Percentiles rank a stretch among this genome's conserved stretches.
Evolutionary conservation across 2,797 vertebrate genomes (phyloP).

Genomic region (Lepilemur septentrionalis): DNA sequence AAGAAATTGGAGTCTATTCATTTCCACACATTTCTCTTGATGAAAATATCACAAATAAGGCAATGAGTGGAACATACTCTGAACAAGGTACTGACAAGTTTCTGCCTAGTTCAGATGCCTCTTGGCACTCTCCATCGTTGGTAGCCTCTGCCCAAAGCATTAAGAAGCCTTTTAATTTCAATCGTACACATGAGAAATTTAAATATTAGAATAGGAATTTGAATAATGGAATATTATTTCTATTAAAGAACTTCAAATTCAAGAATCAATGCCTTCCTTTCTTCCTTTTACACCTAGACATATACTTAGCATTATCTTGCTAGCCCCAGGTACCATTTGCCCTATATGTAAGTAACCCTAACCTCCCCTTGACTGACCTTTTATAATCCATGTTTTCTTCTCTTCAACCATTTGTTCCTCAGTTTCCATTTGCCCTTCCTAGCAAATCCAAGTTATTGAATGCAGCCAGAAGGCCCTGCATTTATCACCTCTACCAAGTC

Average conservation of each 20-base stretch:
- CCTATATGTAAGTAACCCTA: not conserved
- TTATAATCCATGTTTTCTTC: slow-evolving; percentile 23
- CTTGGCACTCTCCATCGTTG: not conserved
- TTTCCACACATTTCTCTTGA: not conserved
- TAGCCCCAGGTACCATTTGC: not conserved
- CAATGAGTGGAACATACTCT: not conserved
- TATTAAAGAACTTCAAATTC: not conserved
- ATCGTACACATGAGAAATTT: not conserved
- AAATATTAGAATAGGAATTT: not conserved
- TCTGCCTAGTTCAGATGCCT: not conserved
- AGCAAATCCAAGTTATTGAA: slow-evolving; percentile 44
- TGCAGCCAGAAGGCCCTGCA: not conserved
- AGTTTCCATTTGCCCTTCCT: not conserved
- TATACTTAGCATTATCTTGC: not conserved
- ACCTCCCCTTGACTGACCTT: not conserved
- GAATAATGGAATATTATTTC: not conserved
- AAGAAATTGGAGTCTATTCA: not conserved
- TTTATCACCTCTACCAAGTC: slow-evolving; percentile 3
- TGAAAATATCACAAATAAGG: not conserved
- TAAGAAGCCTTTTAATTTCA: not conserved
- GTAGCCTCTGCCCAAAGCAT: not conserved
- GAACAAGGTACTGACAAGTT: not conserved
- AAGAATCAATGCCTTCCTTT: not conserved
- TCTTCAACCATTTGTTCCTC: not conserved
- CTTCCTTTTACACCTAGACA: not conserved